Evolutionary conservation across 2,113 vertebrate genomes (phyloP).

Genomic region (Eublepharis macularius): DNA sequence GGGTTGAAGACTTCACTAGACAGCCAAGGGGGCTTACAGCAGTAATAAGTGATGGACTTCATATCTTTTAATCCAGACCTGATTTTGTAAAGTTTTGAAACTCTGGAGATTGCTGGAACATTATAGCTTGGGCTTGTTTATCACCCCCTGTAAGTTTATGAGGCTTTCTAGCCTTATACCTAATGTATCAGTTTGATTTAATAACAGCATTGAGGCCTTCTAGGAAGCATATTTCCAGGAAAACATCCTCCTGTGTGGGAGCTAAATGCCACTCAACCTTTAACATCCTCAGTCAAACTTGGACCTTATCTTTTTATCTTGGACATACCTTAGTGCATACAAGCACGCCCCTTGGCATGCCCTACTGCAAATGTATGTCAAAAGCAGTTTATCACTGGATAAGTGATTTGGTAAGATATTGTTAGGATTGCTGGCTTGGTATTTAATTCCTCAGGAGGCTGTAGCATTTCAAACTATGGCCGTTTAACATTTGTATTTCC

Average conservation of each 20-base stretch:
- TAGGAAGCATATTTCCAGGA: slow-evolving; percentile 57
- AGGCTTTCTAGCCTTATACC: slow-evolving; percentile 37
- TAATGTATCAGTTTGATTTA: slow-evolving; percentile 53
- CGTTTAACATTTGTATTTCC: slow-evolving; percentile 45
- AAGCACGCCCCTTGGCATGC: slow-evolving; percentile 3
- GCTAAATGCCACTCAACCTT: slow-evolving; percentile 46
- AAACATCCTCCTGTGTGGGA: slow-evolving; percentile 62
- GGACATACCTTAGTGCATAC: slow-evolving; percentile 41
- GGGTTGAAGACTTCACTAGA: too few relatives aligned
- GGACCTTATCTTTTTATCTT: slow-evolving; percentile 14
- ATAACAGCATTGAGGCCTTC: slow-evolving; percentile 39
- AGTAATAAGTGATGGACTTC: slow-evolving; percentile 25
- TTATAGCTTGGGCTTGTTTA: slow-evolving; percentile 13
- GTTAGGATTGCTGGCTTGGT: slow-evolving; percentile 47
- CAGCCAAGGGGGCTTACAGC: background rate
- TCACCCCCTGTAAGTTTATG: slow-evolving; percentile 38
- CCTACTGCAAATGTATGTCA: slow-evolving; percentile 24
- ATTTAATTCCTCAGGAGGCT: slow-evolving; percentile 40
- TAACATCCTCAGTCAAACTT: slow-evolving; percentile 32
- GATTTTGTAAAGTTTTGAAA: background rate
- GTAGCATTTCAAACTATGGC: slow-evolving; percentile 54
- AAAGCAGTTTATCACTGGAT: slow-evolving; percentile 44
- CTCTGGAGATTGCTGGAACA: background rate
- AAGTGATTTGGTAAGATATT: slow-evolving; percentile 59
- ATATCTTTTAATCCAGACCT: slow-evolving; percentile 25